Base-by-base conservation (phyloP, 2,888 invertebrate genomes). In the Leptinotarsa haldemani region DNA sequence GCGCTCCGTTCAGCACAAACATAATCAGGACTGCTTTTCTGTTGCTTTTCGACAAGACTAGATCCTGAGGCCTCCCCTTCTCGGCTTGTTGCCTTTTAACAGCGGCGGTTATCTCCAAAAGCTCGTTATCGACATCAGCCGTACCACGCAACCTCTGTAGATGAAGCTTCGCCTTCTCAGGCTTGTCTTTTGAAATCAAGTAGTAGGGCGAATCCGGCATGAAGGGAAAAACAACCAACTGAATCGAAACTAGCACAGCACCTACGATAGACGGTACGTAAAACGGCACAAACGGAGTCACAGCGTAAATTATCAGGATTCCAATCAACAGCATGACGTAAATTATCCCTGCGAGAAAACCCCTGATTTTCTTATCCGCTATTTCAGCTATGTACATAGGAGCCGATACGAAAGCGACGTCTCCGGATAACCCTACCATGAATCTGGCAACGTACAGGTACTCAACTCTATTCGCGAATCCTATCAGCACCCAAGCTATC, bases 201-300 rank as follows among this genome's bases (percentile, higher is more conserved):
- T 82, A 87, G 75, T 87, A 86, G 0, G 87, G 86, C 1, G 84
- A 83, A 77, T 86, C 85, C 2, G 86, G 87, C 84, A 86, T 85
- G 75, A 86, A 86, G 0, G 83, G 78, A 71, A 86, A 85, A 0
- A 83, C 80, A 7, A 80, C 56, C 16, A 86, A 74, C 77, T 86
- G 85, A 0, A 83, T 56, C 2, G 81, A 40, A 5, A 86, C 71
- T n/a, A 86, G 78, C 0, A 78, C 69, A 12, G 82, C 81, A 4
- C 86, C 87, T 12, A 86, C 84, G 13, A 82, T 74, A 5, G 85
- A 84, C 3, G 85, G 82, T 4, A 83, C 80, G 52, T 83, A 84
- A 20, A 86, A 83, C 0, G 85, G 81, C 0, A 70, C 50, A 61
- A 70, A 86, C 0, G 87, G 85, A 0, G 84, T 85, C 1, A 82